These are phyloP conservation scores for Rhabdornis inornatus DNA, from an alignment of 2,113 vertebrate species.

Conservation along the genomic window DNA sequence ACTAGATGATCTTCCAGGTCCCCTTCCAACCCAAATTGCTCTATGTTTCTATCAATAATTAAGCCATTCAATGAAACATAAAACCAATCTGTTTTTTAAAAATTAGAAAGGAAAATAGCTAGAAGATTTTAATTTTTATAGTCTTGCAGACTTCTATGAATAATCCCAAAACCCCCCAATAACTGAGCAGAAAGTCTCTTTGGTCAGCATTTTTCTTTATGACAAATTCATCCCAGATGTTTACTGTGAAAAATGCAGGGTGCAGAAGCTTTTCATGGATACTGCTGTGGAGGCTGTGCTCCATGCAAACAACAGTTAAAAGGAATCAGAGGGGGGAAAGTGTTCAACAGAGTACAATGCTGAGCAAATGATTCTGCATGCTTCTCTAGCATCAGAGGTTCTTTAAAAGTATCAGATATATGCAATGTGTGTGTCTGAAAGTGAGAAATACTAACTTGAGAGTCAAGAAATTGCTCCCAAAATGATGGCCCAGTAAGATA, in stretches of 20 bases:
- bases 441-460: not conserved
- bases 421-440: not conserved
- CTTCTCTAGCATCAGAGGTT: not conserved
- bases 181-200: not conserved
- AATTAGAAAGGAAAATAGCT: not conserved
- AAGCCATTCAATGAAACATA: not conserved
- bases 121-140: not conserved
- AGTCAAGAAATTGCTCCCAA: not conserved
- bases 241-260: not conserved
- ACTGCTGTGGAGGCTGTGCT: not conserved
- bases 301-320: not conserved
- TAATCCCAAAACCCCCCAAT: not conserved
- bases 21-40: not conserved
- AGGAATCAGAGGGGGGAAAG: fast-evolving
- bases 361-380: not conserved
- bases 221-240: not conserved
- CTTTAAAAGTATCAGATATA: not conserved
- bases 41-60: not conserved
- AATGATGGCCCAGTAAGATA: not conserved
- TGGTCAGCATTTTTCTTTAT: not conserved
- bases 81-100: not conserved
- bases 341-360: not conserved
- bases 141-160: not conserved
- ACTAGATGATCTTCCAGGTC: not conserved
- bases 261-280: not conserved